phyloP scores from a whole-genome alignment of 2,888 invertebrate species.

The Synergus japonicus region DNA sequence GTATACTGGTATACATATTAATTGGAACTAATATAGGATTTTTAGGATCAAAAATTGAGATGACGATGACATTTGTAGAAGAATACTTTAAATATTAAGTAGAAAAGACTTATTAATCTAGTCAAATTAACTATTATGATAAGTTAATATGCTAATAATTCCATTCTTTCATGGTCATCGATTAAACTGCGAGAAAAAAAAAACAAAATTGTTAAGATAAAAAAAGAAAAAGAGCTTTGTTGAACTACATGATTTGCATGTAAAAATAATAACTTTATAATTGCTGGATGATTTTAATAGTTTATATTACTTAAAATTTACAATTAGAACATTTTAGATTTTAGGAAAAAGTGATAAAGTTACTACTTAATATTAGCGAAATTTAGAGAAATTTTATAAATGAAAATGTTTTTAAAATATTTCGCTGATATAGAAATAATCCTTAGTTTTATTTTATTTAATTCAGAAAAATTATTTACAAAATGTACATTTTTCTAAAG shows the following conservation, averaged over 20 bases:
- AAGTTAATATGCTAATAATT: constrained; percentile 8
- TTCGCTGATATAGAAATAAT: not conserved
- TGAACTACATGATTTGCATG: not conserved
- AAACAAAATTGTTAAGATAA: not conserved
- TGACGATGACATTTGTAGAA: constrained; percentile 17
- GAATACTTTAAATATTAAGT: constrained; percentile 23
- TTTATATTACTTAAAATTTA: not conserved
- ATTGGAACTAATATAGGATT: constrained; percentile 25
- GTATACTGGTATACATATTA: not conserved
- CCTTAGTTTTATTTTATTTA: not conserved
- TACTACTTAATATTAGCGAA: not conserved
- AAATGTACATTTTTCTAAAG: not conserved
- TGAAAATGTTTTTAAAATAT: not conserved
- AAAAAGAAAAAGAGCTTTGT: not conserved
- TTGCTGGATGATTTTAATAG: too few species aligned
- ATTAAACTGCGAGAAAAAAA: constrained; percentile 25
- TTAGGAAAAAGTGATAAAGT: not conserved
- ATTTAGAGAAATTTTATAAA: not conserved
- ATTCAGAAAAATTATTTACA: not conserved
- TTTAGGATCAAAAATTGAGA: constrained; percentile 19
- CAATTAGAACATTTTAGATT: not conserved
- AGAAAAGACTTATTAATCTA: constrained; percentile 38
- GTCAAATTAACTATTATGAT: constrained; percentile 20
- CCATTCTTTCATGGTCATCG: constrained; percentile 29
- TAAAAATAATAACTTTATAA: not conserved